Base-by-base conservation (phyloP, 2,113 vertebrate genomes). In the Pardalotus punctatus region DNA sequence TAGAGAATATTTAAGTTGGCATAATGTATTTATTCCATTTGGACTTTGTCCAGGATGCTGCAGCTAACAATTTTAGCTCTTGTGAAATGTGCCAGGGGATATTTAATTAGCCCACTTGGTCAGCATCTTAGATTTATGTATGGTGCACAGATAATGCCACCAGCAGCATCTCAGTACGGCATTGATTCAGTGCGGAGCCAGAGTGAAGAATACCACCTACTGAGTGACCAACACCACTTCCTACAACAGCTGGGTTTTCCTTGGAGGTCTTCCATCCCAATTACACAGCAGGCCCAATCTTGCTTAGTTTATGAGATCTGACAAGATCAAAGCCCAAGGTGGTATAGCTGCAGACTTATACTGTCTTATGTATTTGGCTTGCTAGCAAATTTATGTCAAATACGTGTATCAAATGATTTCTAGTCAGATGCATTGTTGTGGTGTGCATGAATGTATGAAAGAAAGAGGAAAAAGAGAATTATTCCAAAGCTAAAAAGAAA, bases 321-420 rank as follows among this genome's bases (percentile, higher is more conserved):
- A 97, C 96, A 97, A 96, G 95, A 96, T 97, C 95, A 96, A 97
- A 96, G 92, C 94, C 95, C 94, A 96, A 90, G 94, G 95, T 97
- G 93, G 93, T 93, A 96, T 47, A 93, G 71, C 81, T 97, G 86
- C 84, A 97, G 95, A 91, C 93, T 96, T 96, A 88, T 4, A 80
- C 71, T 96, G 87, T 73, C 93, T 95, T 96, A 87, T 83, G 81
- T 93, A 90, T 95, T 96, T 97, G 94, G 96, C 95, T 95, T 90
- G 90, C 91, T 93, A 90, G 90, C 93, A 96, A 96, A 94, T 96
- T 91, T 96, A 93, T 96, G 94, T 96, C 95, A 96, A 96, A 96
- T 95, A 45, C 50, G 66, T 73, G 79, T 94, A 91, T 82, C 85
- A 86, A 83, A 93, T 96, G 62, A 88, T 94, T 96, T 90, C 81